These are phyloP conservation scores for Cyanistes caeruleus DNA, from an alignment of 2,113 vertebrate genomes.

Conservation along the genomic window DNA sequence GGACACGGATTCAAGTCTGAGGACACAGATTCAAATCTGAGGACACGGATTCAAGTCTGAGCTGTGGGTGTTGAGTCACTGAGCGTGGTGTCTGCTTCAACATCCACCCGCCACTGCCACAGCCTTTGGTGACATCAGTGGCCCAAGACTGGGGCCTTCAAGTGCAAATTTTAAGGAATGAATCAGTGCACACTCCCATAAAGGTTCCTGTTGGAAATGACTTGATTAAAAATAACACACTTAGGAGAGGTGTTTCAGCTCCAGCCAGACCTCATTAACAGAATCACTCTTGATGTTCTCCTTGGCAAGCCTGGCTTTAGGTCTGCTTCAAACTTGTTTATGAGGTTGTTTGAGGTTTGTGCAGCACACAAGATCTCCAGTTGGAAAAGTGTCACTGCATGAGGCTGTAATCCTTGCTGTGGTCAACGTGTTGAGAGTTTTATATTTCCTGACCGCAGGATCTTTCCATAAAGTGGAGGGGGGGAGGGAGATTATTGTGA, in stretches of 20 bases:
- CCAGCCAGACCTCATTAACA: conserved; percentile 75
- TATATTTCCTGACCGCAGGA: conserved; percentile 80
- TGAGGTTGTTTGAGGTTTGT: conserved; percentile 69
- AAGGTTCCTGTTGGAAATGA: conserved; percentile 60
- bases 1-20: background rate
- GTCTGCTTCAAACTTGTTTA: conserved; percentile 62
- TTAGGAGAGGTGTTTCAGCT: conserved; percentile 75
- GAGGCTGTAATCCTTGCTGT: conserved; percentile 76
- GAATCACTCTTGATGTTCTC: conserved; percentile 73
- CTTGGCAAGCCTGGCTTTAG: conserved; percentile 65
- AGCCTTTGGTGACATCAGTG: conserved; percentile 42
- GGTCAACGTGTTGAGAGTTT: conserved; percentile 81
- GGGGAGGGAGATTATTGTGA: conserved; percentile 70
- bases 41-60: background rate
- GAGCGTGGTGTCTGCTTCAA: background rate
- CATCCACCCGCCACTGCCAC: background rate
- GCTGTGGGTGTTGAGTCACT: background rate
- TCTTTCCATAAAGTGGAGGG: conserved; percentile 79
- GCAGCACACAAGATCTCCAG: conserved; percentile 67
- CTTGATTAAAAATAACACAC: conserved; percentile 70
- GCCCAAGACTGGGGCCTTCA: background rate
- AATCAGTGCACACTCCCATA: conserved; percentile 44
- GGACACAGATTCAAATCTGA: background rate
- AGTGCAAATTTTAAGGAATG: conserved; percentile 49
- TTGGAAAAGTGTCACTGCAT: conserved; percentile 69